phyloP scores from a whole-genome alignment of 2,888 invertebrate species.

The Stratiomys singularior region DNA sequence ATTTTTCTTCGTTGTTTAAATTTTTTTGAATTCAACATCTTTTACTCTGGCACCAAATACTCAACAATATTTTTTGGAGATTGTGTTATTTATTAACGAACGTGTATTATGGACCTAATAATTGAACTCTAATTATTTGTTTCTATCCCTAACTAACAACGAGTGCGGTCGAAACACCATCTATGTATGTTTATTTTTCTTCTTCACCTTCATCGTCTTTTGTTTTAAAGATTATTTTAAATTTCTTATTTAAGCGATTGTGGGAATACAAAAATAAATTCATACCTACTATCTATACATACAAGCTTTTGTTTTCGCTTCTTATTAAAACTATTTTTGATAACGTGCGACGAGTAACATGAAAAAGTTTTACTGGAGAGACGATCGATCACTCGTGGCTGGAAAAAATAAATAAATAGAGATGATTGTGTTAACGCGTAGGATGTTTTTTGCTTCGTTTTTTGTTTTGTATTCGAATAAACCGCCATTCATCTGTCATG shows the following conservation, averaged over 20 bases:
- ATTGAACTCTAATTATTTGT: constrained; percentile 15
- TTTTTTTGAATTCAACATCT: too few species aligned
- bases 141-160: constrained; percentile 28
- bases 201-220: neutral
- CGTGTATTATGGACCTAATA: constrained; percentile 10
- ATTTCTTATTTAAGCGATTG: constrained; percentile 9
- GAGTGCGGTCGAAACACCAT: constrained; percentile 19
- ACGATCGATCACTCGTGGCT: neutral
- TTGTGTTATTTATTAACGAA: neutral
- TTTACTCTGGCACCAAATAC: too few species aligned
- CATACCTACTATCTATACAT: constrained; percentile 27
- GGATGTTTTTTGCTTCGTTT: too few species aligned
- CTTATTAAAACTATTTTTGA: constrained; percentile 15
- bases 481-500: too few species aligned
- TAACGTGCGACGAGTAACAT: constrained; percentile 11
- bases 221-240: neutral
- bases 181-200: neutral
- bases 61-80: too few species aligned
- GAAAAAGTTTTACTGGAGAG: neutral
- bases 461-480: too few species aligned
- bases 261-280: constrained; percentile 33
- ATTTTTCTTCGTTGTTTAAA: too few species aligned
- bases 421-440: too few species aligned
- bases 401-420: neutral
- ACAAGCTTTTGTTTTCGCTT: constrained; percentile 5